Base-by-base conservation (phyloP, 2,113 vertebrate species). In the Festucalex cinctus region DNA sequence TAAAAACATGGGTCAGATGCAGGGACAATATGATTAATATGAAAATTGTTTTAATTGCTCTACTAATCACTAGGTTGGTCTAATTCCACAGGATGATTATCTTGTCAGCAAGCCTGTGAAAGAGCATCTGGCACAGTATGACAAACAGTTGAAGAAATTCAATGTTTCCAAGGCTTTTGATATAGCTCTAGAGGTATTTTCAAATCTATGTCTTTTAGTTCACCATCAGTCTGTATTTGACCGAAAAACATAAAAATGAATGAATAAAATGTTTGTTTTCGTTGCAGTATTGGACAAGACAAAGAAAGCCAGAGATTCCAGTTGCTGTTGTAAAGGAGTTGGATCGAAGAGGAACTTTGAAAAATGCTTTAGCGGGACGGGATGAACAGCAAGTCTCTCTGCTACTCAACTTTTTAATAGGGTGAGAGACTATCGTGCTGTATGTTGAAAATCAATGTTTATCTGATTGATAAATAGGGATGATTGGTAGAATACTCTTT, bases 291-390 rank as follows among this genome's bases (percentile, higher is more conserved):
- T 87, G 80, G 67, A 77, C 66, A 61, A 90, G 91, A 75, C 60
- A 74, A 13, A 85, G 81, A 62, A 95, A 92, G 37, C 97, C 97
- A 0, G 96, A 99, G 76, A 76, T 98, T 68, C 91, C 93, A 0
- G 94, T 98, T 59, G 95, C 95, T 39, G 94, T 99, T 49, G 94
- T 99, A 72, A 94, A 95, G 75, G 97, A 99, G 26, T 85, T 99
- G 14, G 93, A 94, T 76, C 94, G 95, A 75, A 94, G 97, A 92
- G 96, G 96, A 79, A 97, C 94, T 0, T 82, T 99, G 77, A 93
- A 92, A 73, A 99, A 96, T 43, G 97, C 97, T 0, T 91, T 99
- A n/a, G 96, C 97, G 19, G 97, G 97, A 49, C 88, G 96, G 77
- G 93, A 98, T 1, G 97, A 99, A 80, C 88, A 92, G 71, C 90